Conservation (phyloP, 2,888 invertebrate genomes). For the Drosophila glabriapex region DNA sequence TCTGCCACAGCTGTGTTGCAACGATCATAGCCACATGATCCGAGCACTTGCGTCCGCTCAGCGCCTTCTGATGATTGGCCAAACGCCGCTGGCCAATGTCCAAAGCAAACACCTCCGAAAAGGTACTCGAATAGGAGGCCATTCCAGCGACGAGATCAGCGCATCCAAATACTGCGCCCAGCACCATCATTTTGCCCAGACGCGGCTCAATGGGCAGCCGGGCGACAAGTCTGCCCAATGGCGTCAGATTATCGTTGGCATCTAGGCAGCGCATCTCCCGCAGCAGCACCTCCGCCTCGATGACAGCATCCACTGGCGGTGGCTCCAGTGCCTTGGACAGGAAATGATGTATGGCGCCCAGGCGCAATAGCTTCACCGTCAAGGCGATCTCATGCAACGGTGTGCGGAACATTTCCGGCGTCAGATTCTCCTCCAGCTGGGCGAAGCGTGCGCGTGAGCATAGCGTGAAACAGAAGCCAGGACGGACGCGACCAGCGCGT, state of each 20-base stretch:
- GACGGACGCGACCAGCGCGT: slow-evolving; percentile 97
- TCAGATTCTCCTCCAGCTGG: slow-evolving; percentile 94
- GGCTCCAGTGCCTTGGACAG: slow-evolving; percentile 98
- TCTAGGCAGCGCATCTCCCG: slow-evolving; percentile 97
- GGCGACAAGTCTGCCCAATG: slow-evolving; percentile 96
- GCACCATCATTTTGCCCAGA: slow-evolving; percentile 98
- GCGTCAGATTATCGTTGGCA: slow-evolving; percentile 93
- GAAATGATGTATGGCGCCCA: slow-evolving; percentile 97
- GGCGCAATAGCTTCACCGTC: slow-evolving; percentile 93
- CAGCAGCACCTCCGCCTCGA: slow-evolving; percentile 95
- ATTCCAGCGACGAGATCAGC: slow-evolving; percentile 97
- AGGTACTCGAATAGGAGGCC: slow-evolving; percentile 97
- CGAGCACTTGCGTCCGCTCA: slow-evolving; percentile 94
- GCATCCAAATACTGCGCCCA: slow-evolving; percentile 95
- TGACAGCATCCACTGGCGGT: slow-evolving; percentile 98
- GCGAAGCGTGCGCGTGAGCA: slow-evolving; percentile 92
- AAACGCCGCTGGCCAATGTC: slow-evolving; percentile 91
- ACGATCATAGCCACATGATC: slow-evolving; percentile 98
- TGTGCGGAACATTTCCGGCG: slow-evolving; percentile 99
- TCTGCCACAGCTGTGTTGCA: slow-evolving; percentile 94
- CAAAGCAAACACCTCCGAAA: slow-evolving; percentile 96
- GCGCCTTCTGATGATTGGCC: slow-evolving; percentile 92
- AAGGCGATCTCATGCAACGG: slow-evolving; percentile 97
- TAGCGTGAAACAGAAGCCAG: slow-evolving; percentile 97
- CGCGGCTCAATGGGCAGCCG: slow-evolving; percentile 98